phyloP scores from a whole-genome alignment of 2,113 vertebrate species.

The Ochotona princeps region DNA sequence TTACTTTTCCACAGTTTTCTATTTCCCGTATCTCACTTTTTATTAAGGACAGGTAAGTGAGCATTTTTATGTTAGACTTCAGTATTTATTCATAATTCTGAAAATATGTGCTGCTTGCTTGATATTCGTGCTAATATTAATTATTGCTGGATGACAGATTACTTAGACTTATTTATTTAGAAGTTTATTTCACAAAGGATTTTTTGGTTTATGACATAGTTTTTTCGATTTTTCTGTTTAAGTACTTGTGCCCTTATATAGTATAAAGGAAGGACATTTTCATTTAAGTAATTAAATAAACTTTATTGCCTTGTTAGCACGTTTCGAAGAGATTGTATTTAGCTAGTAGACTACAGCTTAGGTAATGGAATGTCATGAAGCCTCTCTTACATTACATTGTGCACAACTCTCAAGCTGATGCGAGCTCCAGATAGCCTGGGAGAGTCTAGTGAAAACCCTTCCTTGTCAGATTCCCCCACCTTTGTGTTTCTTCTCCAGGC shows the following conservation, averaged over 20 bases:
- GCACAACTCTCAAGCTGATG: not conserved
- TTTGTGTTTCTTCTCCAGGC: not conserved
- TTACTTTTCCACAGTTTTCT: not conserved
- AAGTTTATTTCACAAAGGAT: conserved; percentile 5
- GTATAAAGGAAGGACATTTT: not conserved
- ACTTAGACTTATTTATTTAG: conserved; percentile 52
- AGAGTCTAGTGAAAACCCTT: not conserved
- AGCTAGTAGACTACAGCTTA: not conserved
- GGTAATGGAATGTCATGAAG: not conserved
- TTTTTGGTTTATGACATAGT: conserved; percentile 22
- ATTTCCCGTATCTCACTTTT: not conserved
- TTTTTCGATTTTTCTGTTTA: not conserved
- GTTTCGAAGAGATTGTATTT: conserved; percentile 18
- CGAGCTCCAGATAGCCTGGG: not conserved
- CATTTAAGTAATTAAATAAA: conserved; percentile 19
- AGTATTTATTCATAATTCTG: no score
- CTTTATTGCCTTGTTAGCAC: conserved; percentile 3
- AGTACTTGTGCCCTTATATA: not conserved
- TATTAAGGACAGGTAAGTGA: not conserved
- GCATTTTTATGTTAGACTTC: no score
- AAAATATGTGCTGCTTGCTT: no score
- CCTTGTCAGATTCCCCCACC: not conserved
- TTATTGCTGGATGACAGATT: conserved; percentile 5
- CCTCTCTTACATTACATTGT: not conserved
- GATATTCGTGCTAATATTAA: not conserved